Evolutionary conservation across 2,113 vertebrate species (phyloP), one percentile per base, ranked within the genome.

Genomic region (Seriola aureovittata): DNA sequence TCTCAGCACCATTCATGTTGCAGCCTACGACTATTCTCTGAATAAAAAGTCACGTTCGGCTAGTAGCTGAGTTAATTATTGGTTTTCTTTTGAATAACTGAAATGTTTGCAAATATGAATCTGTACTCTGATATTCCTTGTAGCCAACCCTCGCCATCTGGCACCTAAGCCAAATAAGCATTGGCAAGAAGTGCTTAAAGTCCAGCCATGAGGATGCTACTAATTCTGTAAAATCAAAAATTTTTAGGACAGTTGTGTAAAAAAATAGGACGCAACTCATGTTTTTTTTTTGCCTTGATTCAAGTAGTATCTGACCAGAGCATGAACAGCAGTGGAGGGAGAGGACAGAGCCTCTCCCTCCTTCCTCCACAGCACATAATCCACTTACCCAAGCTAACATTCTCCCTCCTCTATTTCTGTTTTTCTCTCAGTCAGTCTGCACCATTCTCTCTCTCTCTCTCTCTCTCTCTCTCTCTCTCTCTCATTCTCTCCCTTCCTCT

Each of bases 281-380:
- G 8, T 66, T 66, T 80, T 67, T 78, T 25, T 87, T 88, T 85
- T 38, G 46, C 44, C 55, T 25, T 60, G 14, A 84, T 83, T 86
- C 16, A 11, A 81, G 83, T 59, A 23, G 59, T 65, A 36, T 87
- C 88, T 83, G 71, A 85, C 66, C 69, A 62, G 66, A 78, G 50
- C 73, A 62, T 36, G 66, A 78, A 50, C 44, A 19, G 77, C 60
- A 38, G 70, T 0, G 5, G 12, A 42, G 40, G 75, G 19, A 59
- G 78, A 82, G 78, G 73, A 82, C 72, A 29, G 12, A 71, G 50
- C 54, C 70, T 64, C 80, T 78, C 87, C 80, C 67, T 66, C 72
- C 46, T 50, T 79, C 70, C 79, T 29, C 83, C 77, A 77, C 71
- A 67, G 75, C 78, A 81, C 72, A 88, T 90, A 91, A 90, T 90